Evolutionary conservation across 2,113 vertebrate species (phyloP).

Genomic region (Eleginops maclovinus): DNA sequence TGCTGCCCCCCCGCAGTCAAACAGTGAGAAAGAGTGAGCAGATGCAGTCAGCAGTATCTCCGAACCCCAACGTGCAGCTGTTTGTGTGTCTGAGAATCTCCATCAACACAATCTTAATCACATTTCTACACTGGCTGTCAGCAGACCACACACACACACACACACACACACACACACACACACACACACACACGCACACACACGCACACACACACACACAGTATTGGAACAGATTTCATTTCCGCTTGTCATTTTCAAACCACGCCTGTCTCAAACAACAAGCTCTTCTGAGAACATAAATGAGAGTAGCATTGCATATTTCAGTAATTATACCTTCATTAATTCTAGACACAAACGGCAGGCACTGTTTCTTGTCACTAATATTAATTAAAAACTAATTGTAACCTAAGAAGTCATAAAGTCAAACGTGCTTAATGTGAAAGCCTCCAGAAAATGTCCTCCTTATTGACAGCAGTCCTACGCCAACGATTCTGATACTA

Average conservation of each 20-base stretch:
- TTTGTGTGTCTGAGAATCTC: conserved; percentile 39
- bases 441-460: conserved; percentile 38
- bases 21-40: conserved; percentile 53
- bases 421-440: conserved; percentile 34
- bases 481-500: conserved; percentile 41
- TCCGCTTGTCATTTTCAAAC: conserved; percentile 53
- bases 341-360: conserved; percentile 32
- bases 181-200: too few relatives aligned
- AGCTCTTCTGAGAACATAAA: conserved; percentile 24
- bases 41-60: conserved; percentile 69
- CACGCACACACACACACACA: background rate
- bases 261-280: conserved; percentile 40
- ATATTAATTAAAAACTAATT: conserved; percentile 46
- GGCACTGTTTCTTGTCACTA: conserved; percentile 23
- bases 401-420: conserved; percentile 46
- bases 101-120: conserved; percentile 65
- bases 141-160: conserved; percentile 6
- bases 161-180: too few relatives aligned
- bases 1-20: conserved; percentile 62
- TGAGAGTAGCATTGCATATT: conserved; percentile 43
- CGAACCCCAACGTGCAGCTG: conserved; percentile 48
- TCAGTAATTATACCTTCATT: conserved; percentile 43
- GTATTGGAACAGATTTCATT: conserved; percentile 49
- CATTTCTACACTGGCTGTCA: conserved; percentile 51
- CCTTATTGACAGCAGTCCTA: conserved; percentile 52